Conservation (phyloP, 2,113 vertebrate species). For the Mellivora capensis region DNA sequence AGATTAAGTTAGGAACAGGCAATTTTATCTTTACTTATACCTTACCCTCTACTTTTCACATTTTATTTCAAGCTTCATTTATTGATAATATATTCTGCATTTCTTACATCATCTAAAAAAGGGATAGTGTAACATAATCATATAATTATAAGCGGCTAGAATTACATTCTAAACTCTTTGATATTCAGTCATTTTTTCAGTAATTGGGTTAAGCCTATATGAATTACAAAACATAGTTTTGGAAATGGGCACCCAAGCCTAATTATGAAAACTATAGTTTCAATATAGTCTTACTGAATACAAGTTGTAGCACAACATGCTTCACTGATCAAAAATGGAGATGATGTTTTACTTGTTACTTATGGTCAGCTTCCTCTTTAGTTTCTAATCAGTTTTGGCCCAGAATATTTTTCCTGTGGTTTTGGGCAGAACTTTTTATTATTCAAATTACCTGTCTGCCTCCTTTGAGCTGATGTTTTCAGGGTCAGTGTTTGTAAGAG, state of each 20-base stretch:
- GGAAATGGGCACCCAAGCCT: not conserved
- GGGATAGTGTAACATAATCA: not conserved
- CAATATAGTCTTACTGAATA: not conserved
- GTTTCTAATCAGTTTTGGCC: not conserved
- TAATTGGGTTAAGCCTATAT: not conserved
- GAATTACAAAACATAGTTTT: not conserved
- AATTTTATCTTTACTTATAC: not conserved
- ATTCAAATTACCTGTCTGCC: not conserved
- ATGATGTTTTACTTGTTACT: not conserved
- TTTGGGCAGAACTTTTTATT: not conserved
- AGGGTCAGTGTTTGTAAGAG: not conserved
- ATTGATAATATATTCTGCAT: not conserved
- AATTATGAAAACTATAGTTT: not conserved
- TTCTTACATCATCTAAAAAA: not conserved
- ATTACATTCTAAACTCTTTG: not conserved
- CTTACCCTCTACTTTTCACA: not conserved
- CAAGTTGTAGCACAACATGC: rapidly evolving
- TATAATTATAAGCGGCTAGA: not conserved
- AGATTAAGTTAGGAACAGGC: not conserved
- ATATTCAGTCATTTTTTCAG: not conserved
- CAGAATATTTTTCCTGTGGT: not conserved
- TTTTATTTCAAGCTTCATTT: not conserved
- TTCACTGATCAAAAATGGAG: not conserved
- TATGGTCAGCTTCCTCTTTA: not conserved
- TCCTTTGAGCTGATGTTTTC: not conserved